phyloP scores from a whole-genome alignment of 2,797 vertebrate genomes.

The Syndactyla subalaris region DNA sequence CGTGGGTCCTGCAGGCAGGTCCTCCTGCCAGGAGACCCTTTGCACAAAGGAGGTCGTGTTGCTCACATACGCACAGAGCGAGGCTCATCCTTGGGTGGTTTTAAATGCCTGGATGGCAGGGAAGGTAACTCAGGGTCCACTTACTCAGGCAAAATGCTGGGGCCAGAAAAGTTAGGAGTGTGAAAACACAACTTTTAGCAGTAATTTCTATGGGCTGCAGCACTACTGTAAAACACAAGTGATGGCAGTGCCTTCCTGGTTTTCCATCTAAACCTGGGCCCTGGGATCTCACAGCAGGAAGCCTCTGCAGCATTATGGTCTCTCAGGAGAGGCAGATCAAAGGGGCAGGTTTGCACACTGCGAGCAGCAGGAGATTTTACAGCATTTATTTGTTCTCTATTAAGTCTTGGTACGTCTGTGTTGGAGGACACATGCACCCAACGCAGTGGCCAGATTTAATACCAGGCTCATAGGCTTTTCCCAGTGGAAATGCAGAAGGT shows the following conservation, averaged over 20 bases:
- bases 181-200: not conserved
- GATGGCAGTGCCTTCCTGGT: not conserved
- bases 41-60: not conserved
- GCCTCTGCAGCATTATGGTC: not conserved
- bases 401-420: not conserved
- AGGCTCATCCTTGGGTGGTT: not conserved
- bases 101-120: not conserved
- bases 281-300: not conserved
- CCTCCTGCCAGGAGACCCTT: not conserved
- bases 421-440: not conserved
- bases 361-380: not conserved
- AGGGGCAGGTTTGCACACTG: not conserved
- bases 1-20: not conserved
- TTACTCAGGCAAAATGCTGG: not conserved
- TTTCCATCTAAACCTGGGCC: not conserved
- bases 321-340: not conserved
- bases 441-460: not conserved
- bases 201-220: not conserved
- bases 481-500: not conserved
- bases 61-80: rapidly evolving
- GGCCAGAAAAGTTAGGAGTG: not conserved
- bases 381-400: not conserved
- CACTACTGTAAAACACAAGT: not conserved
- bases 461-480: not conserved
- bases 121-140: not conserved